Evolutionary conservation across 2,113 vertebrate genomes (phyloP).

Genomic region (Ceyx margarethae): DNA sequence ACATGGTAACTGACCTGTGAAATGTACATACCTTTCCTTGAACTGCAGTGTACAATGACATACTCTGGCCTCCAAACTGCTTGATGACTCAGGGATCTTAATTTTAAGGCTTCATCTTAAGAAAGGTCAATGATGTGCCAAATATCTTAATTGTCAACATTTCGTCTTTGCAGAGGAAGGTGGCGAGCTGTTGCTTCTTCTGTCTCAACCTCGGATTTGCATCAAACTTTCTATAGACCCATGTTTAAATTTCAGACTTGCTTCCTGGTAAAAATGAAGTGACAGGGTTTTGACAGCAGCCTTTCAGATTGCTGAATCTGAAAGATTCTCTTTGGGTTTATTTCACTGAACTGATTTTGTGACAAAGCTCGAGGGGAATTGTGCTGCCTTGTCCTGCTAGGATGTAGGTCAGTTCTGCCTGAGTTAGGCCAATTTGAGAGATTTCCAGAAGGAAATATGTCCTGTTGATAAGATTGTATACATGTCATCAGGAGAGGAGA

Average conservation of each 20-base stretch:
- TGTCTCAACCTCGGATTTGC: background rate
- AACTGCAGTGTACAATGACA: background rate
- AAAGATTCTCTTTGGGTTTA: background rate
- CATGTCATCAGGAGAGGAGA: background rate
- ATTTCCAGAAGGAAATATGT: background rate
- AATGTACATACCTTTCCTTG: background rate
- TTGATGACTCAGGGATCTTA: background rate
- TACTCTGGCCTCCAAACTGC: background rate
- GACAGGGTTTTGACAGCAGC: background rate
- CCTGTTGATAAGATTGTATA: background rate
- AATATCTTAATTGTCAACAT: fast-evolving
- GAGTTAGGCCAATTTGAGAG: background rate
- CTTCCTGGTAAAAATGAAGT: background rate
- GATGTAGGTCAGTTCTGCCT: slow-evolving; percentile 31
- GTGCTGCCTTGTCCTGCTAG: background rate
- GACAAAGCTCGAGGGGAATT: background rate
- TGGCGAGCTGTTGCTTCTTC: background rate
- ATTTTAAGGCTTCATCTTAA: background rate
- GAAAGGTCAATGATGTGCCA: background rate
- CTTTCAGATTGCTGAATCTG: fast-evolving
- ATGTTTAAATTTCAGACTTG: background rate
- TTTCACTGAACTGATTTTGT: background rate
- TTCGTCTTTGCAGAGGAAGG: background rate
- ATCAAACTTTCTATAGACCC: background rate
- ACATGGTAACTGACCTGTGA: background rate